Conservation (phyloP, 2,113 vertebrate genomes). For the Erinaceus europaeus region DNA sequence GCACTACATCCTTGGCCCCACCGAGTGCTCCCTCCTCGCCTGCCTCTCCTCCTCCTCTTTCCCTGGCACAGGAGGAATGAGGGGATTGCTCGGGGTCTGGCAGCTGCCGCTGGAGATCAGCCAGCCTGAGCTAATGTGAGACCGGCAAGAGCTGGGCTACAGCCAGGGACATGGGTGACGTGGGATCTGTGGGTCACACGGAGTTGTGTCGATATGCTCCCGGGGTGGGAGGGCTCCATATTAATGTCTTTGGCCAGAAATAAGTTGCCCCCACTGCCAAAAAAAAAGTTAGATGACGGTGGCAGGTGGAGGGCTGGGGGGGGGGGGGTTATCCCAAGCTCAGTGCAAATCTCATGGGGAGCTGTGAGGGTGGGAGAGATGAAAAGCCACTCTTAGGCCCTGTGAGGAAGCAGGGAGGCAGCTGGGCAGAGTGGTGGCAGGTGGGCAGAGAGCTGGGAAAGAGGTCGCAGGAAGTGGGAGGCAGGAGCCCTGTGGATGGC, state of each 20-base stretch:
- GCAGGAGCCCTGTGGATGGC: neutral
- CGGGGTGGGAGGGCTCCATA: neutral
- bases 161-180: neutral
- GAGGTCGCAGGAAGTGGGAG: neutral
- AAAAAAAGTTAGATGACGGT: too few relatives aligned
- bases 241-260: too few relatives aligned
- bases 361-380: neutral
- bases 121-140: fast-evolving
- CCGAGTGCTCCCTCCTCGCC: too few relatives aligned
- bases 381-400: neutral
- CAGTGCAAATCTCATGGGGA: too few relatives aligned
- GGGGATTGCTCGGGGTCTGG: neutral
- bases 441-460: too few relatives aligned
- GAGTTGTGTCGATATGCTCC: fast-evolving
- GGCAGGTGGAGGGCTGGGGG: too few relatives aligned
- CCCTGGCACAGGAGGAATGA: neutral
- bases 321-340: too few relatives aligned
- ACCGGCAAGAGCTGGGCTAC: fast-evolving
- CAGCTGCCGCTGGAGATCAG: neutral
- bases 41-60: too few relatives aligned
- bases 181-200: fast-evolving
- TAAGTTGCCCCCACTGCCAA: too few relatives aligned
- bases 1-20: too few relatives aligned
- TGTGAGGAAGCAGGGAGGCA: neutral
- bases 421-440: fast-evolving